These are phyloP conservation scores for Neosilurus mollespiculum DNA, from an alignment of 2,797 vertebrate species.

Conservation along the genomic window DNA sequence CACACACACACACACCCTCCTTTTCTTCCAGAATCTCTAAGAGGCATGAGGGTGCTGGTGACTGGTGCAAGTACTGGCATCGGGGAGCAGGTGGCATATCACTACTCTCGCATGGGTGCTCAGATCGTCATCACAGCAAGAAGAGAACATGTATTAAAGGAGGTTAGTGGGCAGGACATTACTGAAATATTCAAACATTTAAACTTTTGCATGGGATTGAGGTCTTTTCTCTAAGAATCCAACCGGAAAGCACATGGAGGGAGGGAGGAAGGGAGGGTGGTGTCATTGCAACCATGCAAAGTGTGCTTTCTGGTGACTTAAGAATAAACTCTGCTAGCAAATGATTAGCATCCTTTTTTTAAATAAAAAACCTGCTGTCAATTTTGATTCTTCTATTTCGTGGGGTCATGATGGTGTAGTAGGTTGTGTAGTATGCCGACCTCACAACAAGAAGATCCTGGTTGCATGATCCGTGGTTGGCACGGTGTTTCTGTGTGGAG, in stretches of 20 bases:
- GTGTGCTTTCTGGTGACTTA: not conserved
- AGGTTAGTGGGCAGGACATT: conserved; percentile 63
- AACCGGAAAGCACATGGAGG: not conserved
- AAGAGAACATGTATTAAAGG: conserved; percentile 67
- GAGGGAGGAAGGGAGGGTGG: no score
- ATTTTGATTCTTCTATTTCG: no score
- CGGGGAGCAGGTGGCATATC: conserved; percentile 77
- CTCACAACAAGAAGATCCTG: no score
- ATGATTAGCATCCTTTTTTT: not conserved
- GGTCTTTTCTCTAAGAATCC: not conserved
- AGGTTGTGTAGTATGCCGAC: no score
- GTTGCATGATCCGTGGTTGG: no score
- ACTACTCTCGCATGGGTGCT: conserved; percentile 72
- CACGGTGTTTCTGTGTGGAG: no score
- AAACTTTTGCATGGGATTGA: not conserved
- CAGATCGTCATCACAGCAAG: conserved; percentile 75
- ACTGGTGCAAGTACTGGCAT: conserved; percentile 78
- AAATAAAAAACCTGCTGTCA: no score
- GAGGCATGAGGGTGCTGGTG: conserved; percentile 70
- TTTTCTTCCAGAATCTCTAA: conserved; percentile 64
- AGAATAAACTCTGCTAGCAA: not conserved
- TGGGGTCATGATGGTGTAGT: no score
- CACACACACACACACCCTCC: not conserved
- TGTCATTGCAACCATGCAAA: not conserved
- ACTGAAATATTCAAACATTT: not conserved